Evolutionary conservation across 2,113 vertebrate species (phyloP).

Genomic region (Corapipo altera): DNA sequence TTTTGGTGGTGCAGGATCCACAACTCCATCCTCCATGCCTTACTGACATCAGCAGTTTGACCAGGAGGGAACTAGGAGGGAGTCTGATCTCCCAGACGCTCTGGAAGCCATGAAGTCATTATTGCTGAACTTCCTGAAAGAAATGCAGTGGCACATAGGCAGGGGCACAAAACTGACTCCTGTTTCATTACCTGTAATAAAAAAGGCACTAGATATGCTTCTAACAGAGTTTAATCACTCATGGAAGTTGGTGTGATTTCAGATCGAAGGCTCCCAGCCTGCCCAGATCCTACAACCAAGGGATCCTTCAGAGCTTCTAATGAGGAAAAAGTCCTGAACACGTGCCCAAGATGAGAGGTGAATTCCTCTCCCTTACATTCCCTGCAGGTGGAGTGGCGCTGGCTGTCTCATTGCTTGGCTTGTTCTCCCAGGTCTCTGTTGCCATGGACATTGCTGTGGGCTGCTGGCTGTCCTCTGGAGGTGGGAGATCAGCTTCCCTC

Average conservation of each 20-base stretch:
- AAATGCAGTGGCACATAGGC: background rate
- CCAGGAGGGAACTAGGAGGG: background rate
- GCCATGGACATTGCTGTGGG: conserved; percentile 81
- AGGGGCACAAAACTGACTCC: background rate
- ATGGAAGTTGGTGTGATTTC: background rate
- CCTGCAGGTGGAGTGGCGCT: conserved; percentile 68
- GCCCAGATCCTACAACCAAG: background rate
- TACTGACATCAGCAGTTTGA: background rate
- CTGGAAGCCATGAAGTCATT: background rate
- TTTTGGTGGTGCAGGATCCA: background rate
- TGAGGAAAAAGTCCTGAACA: background rate
- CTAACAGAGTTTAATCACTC: background rate
- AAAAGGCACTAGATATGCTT: background rate
- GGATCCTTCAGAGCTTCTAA: background rate
- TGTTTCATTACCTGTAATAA: background rate
- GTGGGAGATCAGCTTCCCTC: conserved; percentile 75
- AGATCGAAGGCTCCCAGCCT: background rate
- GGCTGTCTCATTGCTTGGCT: conserved; percentile 68
- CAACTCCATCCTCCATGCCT: background rate
- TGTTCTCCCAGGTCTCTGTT: conserved; percentile 76
- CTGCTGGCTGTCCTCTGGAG: conserved; percentile 71
- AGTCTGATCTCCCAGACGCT: background rate
- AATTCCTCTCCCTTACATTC: conserved; percentile 76
- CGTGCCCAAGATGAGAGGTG: background rate
- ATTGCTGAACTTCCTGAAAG: background rate